Evolutionary conservation across 2,888 invertebrate species (phyloP), one percentile per base, ranked within the genome.

Genomic region (Gastrophysa polygoni): DNA sequence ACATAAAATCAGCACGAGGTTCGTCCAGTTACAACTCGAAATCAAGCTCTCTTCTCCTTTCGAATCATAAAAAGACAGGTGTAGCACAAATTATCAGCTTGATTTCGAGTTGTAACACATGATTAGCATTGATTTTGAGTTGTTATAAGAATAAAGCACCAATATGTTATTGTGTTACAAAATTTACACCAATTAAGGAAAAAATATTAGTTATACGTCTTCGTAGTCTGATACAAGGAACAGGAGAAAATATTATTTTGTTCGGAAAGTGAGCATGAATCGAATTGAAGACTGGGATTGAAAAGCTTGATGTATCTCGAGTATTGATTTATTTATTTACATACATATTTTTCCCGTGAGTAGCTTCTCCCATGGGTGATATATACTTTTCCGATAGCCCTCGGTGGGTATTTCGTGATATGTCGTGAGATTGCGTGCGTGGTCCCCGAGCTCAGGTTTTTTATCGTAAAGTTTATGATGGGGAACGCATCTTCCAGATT

Each of bases 261-360:
- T 32, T 2, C 10, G 29, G 29, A 32, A 32, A 32, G 29, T 32
- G 29, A 6, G 5, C 10, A 8, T 32, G 10, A 32, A 32, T 32
- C 10, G 29, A 32, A 32, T 32, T 32, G 29, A 32, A 8, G 2
- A 32, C 29, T 8, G 29, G 29, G 10, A 8, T 32, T 10, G 29
- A 8, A 32, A 52, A 52, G 52, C 52, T 38, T 52, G 52, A 52
- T 52, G 38, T 38, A 52, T 52, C 52, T 20, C 2, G 21, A 52
- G 52, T 52, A 68, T 68, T 64, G 66, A 67, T 68, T 63, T 63
- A 66, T 66, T 65, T 64, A 68, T 68, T 67, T 64, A 65, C 67
- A 68, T 68, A 68, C 66, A 67, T 68, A 67, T 68, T 68, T 68
- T 66, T 63, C 67, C 60, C 66, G 61, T 59, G 61, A 63, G 64